Conservation (phyloP, 2,797 vertebrate species). For the Chaenodraco wilsoni region DNA sequence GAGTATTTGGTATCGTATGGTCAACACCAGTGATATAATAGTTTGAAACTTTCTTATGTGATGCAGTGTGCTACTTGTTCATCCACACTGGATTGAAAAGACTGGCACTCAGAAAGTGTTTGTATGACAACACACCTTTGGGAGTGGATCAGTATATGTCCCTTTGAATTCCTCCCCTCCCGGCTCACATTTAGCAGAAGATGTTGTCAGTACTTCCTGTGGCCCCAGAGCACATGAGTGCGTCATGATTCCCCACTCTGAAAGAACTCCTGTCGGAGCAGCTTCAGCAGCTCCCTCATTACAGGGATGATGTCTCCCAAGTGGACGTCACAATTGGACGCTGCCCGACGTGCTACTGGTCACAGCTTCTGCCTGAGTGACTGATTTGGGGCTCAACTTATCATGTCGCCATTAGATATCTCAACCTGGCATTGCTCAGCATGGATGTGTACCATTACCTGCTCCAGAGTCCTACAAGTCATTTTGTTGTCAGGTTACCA, state of each 20-base stretch:
- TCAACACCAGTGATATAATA: background rate
- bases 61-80: background rate
- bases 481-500: constrained; percentile 4
- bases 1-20: background rate
- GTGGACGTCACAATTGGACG: constrained; percentile 29
- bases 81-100: constrained; percentile 1
- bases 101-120: background rate
- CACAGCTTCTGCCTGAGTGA: constrained; percentile 5
- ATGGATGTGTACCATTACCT: background rate
- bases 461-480: background rate
- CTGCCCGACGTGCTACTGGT: constrained; percentile 16
- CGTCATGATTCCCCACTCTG: constrained; percentile 51
- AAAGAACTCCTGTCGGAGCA: constrained; percentile 57
- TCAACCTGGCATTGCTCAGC: constrained; percentile 16
- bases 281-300: constrained; percentile 42
- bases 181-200: constrained; percentile 28
- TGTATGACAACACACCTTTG: background rate
- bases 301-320: constrained; percentile 31
- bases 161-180: constrained; percentile 7
- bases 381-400: constrained; percentile 22
- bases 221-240: constrained; percentile 20
- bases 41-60: background rate
- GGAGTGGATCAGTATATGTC: background rate
- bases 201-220: constrained; percentile 34
- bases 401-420: constrained; percentile 19